Evolutionary conservation across 64 coral and sea anemone genomes (phyloP), one percentile per base, ranked within the genome.

Genomic region (Platygyra sinensis): DNA sequence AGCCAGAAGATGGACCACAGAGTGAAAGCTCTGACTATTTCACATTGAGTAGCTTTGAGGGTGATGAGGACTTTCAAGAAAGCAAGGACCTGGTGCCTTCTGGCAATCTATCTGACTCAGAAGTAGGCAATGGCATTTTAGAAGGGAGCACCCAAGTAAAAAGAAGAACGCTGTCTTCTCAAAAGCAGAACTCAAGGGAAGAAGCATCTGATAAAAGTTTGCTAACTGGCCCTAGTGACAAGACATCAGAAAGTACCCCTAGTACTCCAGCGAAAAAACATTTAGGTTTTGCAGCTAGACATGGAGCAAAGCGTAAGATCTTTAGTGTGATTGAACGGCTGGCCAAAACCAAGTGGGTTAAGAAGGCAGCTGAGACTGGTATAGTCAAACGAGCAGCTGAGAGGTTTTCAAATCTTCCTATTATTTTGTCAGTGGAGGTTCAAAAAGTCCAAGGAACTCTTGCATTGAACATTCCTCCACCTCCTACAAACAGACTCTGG

Each of bases 321-420:
- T 79, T 99, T 30, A 89, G 94, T 60, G 91, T 99, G 18, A 80
- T 99, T 54, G 97, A 99, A 60, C 75, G 89, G 62, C 88, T 99
- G 86, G 97, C 97, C 32, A 99, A 99, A 63, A 96, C 97, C 2
- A 99, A 99, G 49, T 99, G 97, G 97, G 97, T 99, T 4, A 95
- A 99, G 86, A 99, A 95, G 64, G 97, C 97, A 61, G 97, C 97
- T 24, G 97, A 99, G 72, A 99, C 97, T 32, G 92, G 87, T 52
- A 95, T 99, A 69, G 97, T 99, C 0, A 95, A 99, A 67, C 84
- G 93, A 39, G 97, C 97, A 52, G 97, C 94, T 52, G 97, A 99
- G 83, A 93, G 83, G 42, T 99, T 99, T 81, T 99, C 97, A 14
- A 99, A 99, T 67, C 61, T 99, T 14, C 97, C 97, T 51, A 99